These are phyloP conservation scores for Myiothlypis coronata DNA, from an alignment of 2,797 vertebrate species.

Conservation along the genomic window DNA sequence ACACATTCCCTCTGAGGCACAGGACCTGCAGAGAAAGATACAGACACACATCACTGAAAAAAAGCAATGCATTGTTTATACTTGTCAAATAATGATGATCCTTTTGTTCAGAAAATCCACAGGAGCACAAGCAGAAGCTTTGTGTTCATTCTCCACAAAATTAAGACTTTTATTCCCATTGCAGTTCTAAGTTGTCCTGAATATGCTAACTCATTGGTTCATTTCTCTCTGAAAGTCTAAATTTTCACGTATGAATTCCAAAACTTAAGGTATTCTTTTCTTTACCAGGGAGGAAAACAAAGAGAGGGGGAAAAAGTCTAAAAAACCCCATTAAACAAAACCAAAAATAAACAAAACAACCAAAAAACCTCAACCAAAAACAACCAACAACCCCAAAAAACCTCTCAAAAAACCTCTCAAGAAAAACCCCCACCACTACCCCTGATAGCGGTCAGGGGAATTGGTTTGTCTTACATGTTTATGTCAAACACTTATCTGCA, in stretches of 20 bases:
- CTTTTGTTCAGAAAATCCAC: not conserved
- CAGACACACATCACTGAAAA: not conserved
- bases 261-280: not conserved
- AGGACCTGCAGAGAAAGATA: constrained; percentile 75
- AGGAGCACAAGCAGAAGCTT: not conserved
- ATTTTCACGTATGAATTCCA: not conserved
- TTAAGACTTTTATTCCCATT: not conserved
- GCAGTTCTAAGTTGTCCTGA: not conserved
- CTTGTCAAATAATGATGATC: not conserved
- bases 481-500: not conserved
- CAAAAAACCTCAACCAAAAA: not conserved
- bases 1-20: constrained; percentile 81
- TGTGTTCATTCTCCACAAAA: not conserved
- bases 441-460: not conserved
- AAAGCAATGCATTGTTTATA: not conserved
- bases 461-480: not conserved
- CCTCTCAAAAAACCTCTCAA: not conserved
- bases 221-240: not conserved
- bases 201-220: not conserved
- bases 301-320: not conserved
- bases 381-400: not conserved
- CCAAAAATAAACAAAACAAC: not conserved
- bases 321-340: not conserved
- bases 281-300: not conserved
- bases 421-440: fast-evolving